These are phyloP conservation scores for Bungarus multicinctus DNA, from an alignment of 2,113 vertebrate species.

Conservation along the genomic window DNA sequence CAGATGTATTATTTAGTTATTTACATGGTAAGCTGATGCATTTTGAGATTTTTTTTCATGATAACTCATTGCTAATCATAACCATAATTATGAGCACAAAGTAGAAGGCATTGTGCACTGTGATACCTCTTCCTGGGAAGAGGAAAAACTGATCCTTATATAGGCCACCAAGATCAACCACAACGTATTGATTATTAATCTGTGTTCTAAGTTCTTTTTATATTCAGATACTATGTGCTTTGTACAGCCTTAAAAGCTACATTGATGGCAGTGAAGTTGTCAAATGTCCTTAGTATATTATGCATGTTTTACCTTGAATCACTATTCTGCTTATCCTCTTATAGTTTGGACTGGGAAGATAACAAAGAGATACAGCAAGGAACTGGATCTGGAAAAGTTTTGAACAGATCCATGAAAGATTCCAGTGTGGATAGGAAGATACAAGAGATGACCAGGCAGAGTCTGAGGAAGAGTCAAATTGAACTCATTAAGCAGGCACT, in stretches of 20 bases:
- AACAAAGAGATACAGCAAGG: neutral
- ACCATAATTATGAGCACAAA: neutral
- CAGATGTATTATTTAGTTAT: conserved; percentile 40
- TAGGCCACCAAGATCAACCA: neutral
- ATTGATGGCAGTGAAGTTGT: neutral
- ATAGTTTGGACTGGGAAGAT: neutral
- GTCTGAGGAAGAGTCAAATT: no score
- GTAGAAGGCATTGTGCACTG: neutral
- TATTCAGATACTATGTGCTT: neutral
- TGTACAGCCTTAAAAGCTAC: neutral
- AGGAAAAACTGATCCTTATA: neutral
- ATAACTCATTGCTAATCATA: neutral
- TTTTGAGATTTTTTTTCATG: conserved; percentile 14
- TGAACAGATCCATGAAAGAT: neutral
- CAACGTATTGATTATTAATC: neutral
- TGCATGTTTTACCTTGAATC: neutral
- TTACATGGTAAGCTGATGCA: conserved; percentile 32
- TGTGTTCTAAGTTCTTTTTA: neutral
- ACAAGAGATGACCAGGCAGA: no score
- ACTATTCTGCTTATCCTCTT: neutral
- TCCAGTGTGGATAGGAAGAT: neutral
- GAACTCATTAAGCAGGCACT: no score
- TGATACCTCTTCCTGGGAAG: neutral
- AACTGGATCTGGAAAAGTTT: neutral
- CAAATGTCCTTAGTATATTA: neutral